Base-by-base conservation (phyloP, 2,888 invertebrate genomes). In the Melipona bicolor region DNA sequence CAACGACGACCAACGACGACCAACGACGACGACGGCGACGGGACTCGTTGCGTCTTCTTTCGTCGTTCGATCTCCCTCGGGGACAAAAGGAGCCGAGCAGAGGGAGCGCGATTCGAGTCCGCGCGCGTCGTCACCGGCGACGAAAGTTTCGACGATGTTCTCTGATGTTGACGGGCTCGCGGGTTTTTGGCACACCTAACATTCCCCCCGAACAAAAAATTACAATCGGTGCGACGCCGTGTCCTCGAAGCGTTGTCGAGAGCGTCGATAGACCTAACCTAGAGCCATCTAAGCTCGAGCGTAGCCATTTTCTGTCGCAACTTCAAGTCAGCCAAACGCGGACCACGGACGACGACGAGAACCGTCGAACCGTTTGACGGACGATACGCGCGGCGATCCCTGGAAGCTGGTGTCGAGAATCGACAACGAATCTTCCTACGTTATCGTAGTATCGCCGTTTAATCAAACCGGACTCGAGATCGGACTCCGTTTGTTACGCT, bases 161-260 rank as follows among this genome's bases (percentile, higher is more conserved):
- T 27, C 32, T 24, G 74, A 32, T 54, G 77, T 80, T 59, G 85
- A 67, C 85, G 69, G 75, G 75, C 50, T 75, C 78, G 71, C 59
- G 49, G 43, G 9, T 43, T 36, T 81, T 85, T 85, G 85, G 85
- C 77, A 71, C 85, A 75, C 81, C 77, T 65, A 78, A 75, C 64
- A 64, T 72, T 72, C 72, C 78, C 52, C 77, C 69, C 49, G 32
- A 67, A 50, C 4, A 50, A 50, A 17, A 17, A 59, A 59, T 13
- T 59, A 5, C n/a, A 2, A 59, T 19, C 65, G 67, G 50, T 65
- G 65, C 49, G 43, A 77, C 74, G 54, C 61, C 56, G 59, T 24
- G 71, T 68, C 49, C 59, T 68, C 49, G 49, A 76, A 32, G 43
- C 59, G 21, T 27, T 59, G 43, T 9, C 9, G 43, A 43, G 6